These are phyloP conservation scores for Meda fulgida DNA, from an alignment of 2,797 vertebrate genomes.

Conservation along the genomic window DNA sequence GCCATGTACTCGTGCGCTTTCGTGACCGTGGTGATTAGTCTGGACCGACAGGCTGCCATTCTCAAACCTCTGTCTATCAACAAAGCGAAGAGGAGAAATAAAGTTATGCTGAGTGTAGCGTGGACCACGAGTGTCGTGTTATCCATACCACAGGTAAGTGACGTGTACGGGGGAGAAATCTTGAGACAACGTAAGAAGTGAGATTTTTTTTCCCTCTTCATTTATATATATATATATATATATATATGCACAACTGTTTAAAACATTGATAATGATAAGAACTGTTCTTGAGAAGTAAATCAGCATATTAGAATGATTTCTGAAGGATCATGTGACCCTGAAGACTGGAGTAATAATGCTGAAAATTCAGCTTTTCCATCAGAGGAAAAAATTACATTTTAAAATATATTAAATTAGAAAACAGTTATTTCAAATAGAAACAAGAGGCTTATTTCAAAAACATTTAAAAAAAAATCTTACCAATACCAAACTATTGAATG, in stretches of 20 bases:
- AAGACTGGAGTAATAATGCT: too few species aligned
- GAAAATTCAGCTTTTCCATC: not conserved
- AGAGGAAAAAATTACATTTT: not conserved
- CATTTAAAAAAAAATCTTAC: not conserved
- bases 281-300: too few species aligned
- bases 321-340: too few species aligned
- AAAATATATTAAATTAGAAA: not conserved
- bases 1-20: slow-evolving; percentile 85
- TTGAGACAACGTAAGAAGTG: too few species aligned
- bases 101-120: slow-evolving; percentile 79
- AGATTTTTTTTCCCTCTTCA: too few species aligned
- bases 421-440: not conserved
- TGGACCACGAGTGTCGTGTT: slow-evolving; percentile 81
- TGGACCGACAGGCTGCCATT: slow-evolving; percentile 83
- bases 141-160: slow-evolving; percentile 80
- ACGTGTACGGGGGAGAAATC: not conserved
- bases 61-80: slow-evolving; percentile 82
- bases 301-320: too few species aligned
- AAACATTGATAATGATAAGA: too few species aligned
- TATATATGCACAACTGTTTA: too few species aligned
- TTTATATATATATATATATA: too few species aligned
- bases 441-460: not conserved
- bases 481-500: too few species aligned
- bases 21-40: slow-evolving; percentile 82
- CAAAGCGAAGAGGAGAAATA: slow-evolving; percentile 80